Evolutionary conservation across 1,140 invertebrate genomes (phyloP).

Genomic region (Achroia grisella): DNA sequence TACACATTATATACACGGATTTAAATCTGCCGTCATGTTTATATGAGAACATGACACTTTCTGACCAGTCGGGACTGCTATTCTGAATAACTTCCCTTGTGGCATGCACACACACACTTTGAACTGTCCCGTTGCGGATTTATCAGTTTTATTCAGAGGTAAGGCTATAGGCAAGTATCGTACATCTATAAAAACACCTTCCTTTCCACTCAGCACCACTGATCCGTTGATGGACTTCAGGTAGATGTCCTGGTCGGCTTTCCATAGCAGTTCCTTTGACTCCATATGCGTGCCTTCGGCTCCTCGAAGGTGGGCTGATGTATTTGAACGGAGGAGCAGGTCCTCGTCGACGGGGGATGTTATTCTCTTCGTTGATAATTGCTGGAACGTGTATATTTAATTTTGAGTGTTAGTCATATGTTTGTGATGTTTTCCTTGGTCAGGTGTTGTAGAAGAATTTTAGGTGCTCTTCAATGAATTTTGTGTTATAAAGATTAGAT

Average conservation of each 20-base stretch:
- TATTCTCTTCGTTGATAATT: conserved; percentile 82
- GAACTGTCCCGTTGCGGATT: conserved; percentile 77
- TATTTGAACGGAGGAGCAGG: conserved; percentile 78
- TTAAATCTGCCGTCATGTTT: conserved; percentile 76
- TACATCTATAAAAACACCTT: conserved; percentile 82
- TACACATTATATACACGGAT: conserved; percentile 78
- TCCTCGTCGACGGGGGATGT: conserved; percentile 81
- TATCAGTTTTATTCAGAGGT: conserved; percentile 61
- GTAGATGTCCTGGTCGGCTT: conserved; percentile 86
- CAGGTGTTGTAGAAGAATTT: too few species aligned
- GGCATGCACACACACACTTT: conserved; percentile 94
- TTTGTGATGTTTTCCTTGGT: not conserved
- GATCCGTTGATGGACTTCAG: conserved; percentile 87
- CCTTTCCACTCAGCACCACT: conserved; percentile 80
- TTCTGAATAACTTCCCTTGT: conserved; percentile 84
- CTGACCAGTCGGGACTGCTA: conserved; percentile 77
- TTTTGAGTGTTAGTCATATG: not conserved
- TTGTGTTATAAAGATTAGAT: too few species aligned
- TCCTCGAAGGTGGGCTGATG: conserved; percentile 75
- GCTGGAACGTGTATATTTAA: conserved; percentile 39
- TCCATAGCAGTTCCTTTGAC: conserved; percentile 65
- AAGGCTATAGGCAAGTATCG: conserved; percentile 81
- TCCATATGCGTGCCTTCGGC: conserved; percentile 78
- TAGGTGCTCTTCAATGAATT: too few species aligned
- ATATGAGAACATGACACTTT: conserved; percentile 79